Evolutionary conservation across 1,140 invertebrate species (phyloP).

Genomic region (Pissodes strobi): DNA sequence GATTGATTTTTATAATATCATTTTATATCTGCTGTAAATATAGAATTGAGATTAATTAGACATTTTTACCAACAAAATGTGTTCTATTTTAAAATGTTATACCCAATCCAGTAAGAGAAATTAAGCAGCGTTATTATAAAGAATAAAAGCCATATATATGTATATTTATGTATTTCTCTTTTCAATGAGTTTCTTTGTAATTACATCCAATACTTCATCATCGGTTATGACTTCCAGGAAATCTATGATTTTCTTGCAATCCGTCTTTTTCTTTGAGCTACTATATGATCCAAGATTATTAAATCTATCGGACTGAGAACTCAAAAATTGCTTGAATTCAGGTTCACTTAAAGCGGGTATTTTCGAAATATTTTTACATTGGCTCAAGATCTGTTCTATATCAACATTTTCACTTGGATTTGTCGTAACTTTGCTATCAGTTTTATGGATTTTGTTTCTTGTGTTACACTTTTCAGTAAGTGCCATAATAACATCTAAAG

Average conservation of each 20-base stretch:
- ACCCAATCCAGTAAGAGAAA: no score
- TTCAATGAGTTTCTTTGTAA: conserved; percentile 14
- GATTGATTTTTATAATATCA: no score
- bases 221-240: conserved; percentile 30
- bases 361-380: conserved; percentile 11
- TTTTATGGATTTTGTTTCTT: background rate
- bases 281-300: background rate
- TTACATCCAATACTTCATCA: conserved; percentile 25
- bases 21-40: no score
- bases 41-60: no score
- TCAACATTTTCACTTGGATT: background rate
- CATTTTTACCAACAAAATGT: no score
- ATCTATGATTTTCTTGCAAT: conserved; percentile 8
- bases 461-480: background rate
- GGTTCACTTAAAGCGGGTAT: conserved; percentile 12
- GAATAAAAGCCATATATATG: no score
- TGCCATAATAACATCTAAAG: conserved; percentile 4
- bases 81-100: no score
- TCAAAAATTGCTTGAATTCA: conserved; percentile 17
- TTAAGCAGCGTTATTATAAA: no score
- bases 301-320: conserved; percentile 16
- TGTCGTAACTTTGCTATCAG: background rate
- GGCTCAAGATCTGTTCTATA: background rate
- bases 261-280: background rate
- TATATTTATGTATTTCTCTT: conserved; percentile 2